Evolutionary conservation across 2,888 invertebrate species (phyloP).

Genomic region (Coelinius sp.): DNA sequence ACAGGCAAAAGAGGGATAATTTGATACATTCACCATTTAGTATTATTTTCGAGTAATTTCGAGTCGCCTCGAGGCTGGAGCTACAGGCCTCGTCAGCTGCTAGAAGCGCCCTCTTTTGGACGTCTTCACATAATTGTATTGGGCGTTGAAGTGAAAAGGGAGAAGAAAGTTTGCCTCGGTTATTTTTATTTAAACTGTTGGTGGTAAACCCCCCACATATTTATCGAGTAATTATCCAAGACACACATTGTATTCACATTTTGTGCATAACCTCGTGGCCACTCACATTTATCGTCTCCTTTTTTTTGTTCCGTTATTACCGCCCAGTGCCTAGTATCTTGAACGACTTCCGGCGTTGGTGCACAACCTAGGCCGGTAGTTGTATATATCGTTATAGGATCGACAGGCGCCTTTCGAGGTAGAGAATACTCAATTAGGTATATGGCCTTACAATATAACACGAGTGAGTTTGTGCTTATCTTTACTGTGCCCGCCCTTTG

Average conservation of each 20-base stretch:
- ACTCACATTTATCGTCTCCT: conserved; percentile 57
- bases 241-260: conserved; percentile 22
- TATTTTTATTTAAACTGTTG: conserved; percentile 41
- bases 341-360: conserved; percentile 63
- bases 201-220: too few species aligned
- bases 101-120: conserved; percentile 45
- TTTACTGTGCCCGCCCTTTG: conserved; percentile 39
- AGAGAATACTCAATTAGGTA: conserved; percentile 65
- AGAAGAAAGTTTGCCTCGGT: conserved; percentile 42
- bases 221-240: conserved; percentile 24
- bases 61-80: conserved; percentile 59
- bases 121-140: conserved; percentile 57
- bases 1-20: conserved; percentile 42
- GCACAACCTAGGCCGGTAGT: conserved; percentile 33
- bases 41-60: conserved; percentile 68
- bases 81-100: conserved; percentile 46
- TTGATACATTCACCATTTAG: conserved; percentile 65
- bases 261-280: conserved; percentile 15
- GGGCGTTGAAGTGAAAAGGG: conserved; percentile 14
- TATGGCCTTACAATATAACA: conserved; percentile 38
- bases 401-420: conserved; percentile 63
- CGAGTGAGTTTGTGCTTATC: conserved; percentile 34
- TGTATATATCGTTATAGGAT: conserved; percentile 60
- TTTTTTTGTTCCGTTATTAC: conserved; percentile 58
- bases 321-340: conserved; percentile 55